phyloP scores from a whole-genome alignment of 2,888 invertebrate species.

The Adineta ricciae region DNA sequence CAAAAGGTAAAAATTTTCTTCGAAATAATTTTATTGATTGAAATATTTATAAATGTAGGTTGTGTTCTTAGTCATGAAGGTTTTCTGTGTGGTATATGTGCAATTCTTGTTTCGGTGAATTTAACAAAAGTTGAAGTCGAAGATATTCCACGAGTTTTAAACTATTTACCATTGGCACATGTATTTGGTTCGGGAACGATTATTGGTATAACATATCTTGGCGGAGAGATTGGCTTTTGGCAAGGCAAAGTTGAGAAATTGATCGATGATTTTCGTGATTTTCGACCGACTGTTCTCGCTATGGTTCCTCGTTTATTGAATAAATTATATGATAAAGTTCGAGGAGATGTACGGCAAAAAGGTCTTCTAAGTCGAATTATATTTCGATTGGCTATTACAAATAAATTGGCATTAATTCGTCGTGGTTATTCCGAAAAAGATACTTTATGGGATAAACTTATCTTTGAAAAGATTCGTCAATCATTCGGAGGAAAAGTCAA shows the following conservation, averaged over 20 bases:
- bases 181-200: conserved; percentile 70
- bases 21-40: too few relatives aligned
- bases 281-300: conserved; percentile 68
- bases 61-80: neutral
- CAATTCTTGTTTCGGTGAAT: neutral
- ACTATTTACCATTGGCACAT: conserved; percentile 89
- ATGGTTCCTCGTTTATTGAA: conserved; percentile 90
- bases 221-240: conserved; percentile 56
- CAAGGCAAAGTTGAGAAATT: conserved; percentile 44
- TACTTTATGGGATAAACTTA: conserved; percentile 81
- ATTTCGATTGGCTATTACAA: conserved; percentile 74
- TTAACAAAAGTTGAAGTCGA: neutral
- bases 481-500: conserved; percentile 80
- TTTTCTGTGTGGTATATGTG: conserved; percentile 37
- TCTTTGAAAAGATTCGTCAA: conserved; percentile 81
- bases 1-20: conserved; percentile 61
- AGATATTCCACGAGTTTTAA: conserved; percentile 55
- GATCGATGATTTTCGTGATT: conserved; percentile 42
- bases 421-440: conserved; percentile 73
- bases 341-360: neutral
- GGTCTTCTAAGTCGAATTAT: conserved; percentile 51
- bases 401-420: conserved; percentile 69
- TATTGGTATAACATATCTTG: neutral
- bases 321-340: conserved; percentile 76
- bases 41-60: neutral